Evolutionary conservation across 2,888 invertebrate genomes (phyloP), one percentile per base, ranked within the genome.

Genomic region (Nemapogon koenigi): DNA sequence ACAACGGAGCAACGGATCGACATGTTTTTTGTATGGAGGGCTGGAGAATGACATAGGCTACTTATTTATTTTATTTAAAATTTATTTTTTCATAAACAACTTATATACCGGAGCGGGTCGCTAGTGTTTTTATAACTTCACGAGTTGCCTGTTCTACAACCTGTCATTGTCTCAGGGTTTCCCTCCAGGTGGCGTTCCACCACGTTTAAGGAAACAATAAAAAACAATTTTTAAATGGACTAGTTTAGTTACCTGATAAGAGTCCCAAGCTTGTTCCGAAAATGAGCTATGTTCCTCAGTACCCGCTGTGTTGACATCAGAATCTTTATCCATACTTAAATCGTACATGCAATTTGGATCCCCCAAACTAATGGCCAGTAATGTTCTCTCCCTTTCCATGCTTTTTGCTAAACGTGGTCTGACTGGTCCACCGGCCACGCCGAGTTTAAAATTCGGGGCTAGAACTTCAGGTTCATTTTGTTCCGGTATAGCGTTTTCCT

Each of bases 251-350:
- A 90, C 91, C 86, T 91, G 94, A 81, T 94, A 96, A 68, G 91
- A 91, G 68, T 96, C 96, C 96, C 96, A 96, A 33, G 94, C 93
- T 53, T 92, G 91, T 64, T 95, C 95, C 1, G 92, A 93, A 62
- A 92, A 87, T 55, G 91, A 91, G 54, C 88, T 87, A 49, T 89
- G 88, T 56, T 88, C 88, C 58, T 90, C 90, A 1, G 85, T 84
- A 16, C 84, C 83, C 7, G 82, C 83, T 0, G 83, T 84, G 43
- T 76, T 67, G 28, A 82, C 78, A 49, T 80, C 80, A 0, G 80
- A 79, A 44, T 80, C 80, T 40, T 75, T 78, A 38, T 80, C 79
- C 42, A 73, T 51, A 4, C 63, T 64, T 15, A 73, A 49, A 44
- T 78, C 73, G 73, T 75, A 78, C 51, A 78, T 45, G 43, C 69